A percentile compares a stretch with the other conserved stretches of the same genome.
These are phyloP conservation scores for Heliconius hortense DNA, from an alignment of 2,888 invertebrate species.

Conservation along the genomic window DNA sequence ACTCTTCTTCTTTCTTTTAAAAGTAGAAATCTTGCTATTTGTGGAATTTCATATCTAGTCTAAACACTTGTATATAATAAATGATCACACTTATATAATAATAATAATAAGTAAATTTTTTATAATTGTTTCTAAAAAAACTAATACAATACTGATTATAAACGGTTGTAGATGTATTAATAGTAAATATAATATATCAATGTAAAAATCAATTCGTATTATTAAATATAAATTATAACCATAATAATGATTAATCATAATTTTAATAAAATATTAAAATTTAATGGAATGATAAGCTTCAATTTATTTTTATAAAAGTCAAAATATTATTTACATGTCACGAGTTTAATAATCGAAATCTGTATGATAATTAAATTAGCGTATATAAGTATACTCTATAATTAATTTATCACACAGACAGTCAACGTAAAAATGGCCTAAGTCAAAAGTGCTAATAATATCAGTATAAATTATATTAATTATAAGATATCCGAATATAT, in stretches of 20 bases:
- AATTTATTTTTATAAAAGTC: background rate
- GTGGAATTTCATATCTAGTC: background rate
- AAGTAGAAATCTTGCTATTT: background rate
- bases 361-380: too few relatives aligned
- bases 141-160: slow-evolving; percentile 1
- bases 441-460: background rate
- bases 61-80: background rate
- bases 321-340: background rate
- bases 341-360: background rate
- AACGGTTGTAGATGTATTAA: background rate
- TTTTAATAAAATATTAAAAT: background rate
- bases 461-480: too few relatives aligned
- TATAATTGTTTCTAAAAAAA: background rate
- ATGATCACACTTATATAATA: background rate
- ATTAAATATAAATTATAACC: background rate
- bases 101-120: background rate
- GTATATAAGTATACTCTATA: too few relatives aligned
- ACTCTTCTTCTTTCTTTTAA: background rate
- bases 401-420: background rate
- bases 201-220: background rate
- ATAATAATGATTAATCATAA: background rate
- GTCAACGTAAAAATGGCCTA: background rate
- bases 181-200: background rate
- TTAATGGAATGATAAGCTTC: slow-evolving; percentile 9
- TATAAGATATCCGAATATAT: too few relatives aligned